These are phyloP conservation scores for Horisme vitalbata DNA, from an alignment of 2,888 invertebrate species.

Conservation along the genomic window DNA sequence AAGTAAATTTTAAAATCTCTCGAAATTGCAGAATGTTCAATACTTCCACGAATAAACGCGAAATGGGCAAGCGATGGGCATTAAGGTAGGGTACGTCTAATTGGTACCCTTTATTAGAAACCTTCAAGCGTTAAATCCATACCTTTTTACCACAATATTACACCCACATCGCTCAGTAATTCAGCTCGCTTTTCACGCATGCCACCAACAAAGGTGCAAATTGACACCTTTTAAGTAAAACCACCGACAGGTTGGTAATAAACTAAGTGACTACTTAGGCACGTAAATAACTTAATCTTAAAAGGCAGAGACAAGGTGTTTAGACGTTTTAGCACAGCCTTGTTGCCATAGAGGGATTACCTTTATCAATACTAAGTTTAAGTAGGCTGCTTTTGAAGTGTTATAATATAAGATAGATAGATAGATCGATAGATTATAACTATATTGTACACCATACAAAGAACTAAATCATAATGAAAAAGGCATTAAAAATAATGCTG, in stretches of 20 bases:
- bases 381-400: no score
- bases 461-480: no score
- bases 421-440: no score
- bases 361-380: neutral
- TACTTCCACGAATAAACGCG: no score
- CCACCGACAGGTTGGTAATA: slow-evolving; percentile 21
- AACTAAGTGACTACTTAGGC: slow-evolving; percentile 25
- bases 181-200: slow-evolving; percentile 13
- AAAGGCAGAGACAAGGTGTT: slow-evolving; percentile 26
- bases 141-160: slow-evolving; percentile 12
- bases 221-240: slow-evolving; percentile 27
- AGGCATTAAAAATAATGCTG: no score
- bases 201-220: slow-evolving; percentile 23
- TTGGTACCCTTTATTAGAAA: no score
- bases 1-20: no score
- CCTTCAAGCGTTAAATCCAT: neutral
- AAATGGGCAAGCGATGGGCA: no score
- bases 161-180: slow-evolving; percentile 22
- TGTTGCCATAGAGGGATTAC: slow-evolving; percentile 6
- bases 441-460: no score
- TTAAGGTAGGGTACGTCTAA: no score
- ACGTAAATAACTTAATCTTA: slow-evolving; percentile 33
- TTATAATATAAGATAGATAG: no score
- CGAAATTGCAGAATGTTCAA: no score
- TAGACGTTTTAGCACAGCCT: slow-evolving; percentile 23